These are phyloP conservation scores for Harpalus rufipes DNA, from an alignment of 2,888 invertebrate species.

Conservation along the genomic window DNA sequence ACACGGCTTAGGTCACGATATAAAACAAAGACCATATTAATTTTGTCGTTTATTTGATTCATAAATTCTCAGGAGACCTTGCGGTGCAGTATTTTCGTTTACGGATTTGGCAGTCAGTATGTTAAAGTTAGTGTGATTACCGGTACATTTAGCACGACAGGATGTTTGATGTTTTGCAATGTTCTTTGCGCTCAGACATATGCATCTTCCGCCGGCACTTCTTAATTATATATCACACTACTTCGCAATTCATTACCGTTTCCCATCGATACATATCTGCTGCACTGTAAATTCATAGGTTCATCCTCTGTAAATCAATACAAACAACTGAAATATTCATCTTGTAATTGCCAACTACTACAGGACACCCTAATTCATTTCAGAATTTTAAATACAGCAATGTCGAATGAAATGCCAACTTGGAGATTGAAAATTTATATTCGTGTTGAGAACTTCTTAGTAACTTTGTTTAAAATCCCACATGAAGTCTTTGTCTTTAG, in stretches of 20 bases:
- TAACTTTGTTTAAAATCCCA: too few relatives aligned
- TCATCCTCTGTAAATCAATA: not conserved
- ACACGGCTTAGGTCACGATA: too few relatives aligned
- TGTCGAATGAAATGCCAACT: too few relatives aligned
- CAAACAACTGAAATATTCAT: not conserved
- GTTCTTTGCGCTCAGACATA: conserved; percentile 19
- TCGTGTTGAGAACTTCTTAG: too few relatives aligned
- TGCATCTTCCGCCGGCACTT: conserved; percentile 54
- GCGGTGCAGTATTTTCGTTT: too few relatives aligned
- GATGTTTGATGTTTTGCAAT: conserved; percentile 62
- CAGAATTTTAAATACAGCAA: too few relatives aligned
- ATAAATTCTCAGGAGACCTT: too few relatives aligned
- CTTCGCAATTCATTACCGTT: conserved; percentile 48
- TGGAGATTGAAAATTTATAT: too few relatives aligned
- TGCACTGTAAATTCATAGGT: not conserved
- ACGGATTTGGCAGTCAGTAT: too few relatives aligned
- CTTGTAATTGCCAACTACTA: not conserved
- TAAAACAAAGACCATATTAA: too few relatives aligned
- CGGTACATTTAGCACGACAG: conserved; percentile 36
- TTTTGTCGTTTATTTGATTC: too few relatives aligned
- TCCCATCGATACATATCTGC: conserved; percentile 51
- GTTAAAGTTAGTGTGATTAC: conserved; percentile 6
- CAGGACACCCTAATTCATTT: not conserved
- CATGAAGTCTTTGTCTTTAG: too few relatives aligned
- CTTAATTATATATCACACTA: conserved; percentile 50